Conservation (phyloP, 2,797 vertebrate genomes). For the Margarornis squamiger region DNA sequence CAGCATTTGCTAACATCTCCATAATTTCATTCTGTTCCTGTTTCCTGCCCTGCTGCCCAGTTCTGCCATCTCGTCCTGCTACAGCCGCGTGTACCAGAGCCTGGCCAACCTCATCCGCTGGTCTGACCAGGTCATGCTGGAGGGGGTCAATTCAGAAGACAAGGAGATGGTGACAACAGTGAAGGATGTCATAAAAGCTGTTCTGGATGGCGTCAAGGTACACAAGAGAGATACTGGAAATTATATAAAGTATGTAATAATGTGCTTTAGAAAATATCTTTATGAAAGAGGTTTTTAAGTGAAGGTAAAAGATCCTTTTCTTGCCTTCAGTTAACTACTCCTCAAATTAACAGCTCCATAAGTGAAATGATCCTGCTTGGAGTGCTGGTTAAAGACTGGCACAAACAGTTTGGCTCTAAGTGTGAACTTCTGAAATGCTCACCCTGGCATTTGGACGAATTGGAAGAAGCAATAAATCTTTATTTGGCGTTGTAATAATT, state of each 20-base stretch:
- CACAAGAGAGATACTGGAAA: background rate
- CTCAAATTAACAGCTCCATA: background rate
- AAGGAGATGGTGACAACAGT: conserved; percentile 92
- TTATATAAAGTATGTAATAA: background rate
- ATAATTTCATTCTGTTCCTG: background rate
- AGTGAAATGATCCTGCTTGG: background rate
- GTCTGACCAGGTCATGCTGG: conserved; percentile 98
- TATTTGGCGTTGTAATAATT: background rate
- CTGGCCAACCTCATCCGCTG: conserved; percentile 97
- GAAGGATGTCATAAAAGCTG: conserved; percentile 94
- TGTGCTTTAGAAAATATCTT: background rate
- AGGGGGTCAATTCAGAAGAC: conserved; percentile 93
- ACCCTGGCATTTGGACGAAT: background rate
- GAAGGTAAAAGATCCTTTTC: background rate
- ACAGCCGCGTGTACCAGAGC: conserved; percentile 95
- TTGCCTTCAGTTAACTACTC: background rate
- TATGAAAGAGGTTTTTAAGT: background rate
- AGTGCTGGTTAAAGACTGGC: background rate
- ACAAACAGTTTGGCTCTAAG: background rate
- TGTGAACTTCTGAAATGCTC: background rate
- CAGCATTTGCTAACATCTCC: background rate
- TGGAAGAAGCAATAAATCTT: background rate
- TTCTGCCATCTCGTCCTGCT: conserved; percentile 94
- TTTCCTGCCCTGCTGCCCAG: conserved; percentile 67
- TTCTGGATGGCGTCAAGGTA: conserved; percentile 98